A percentile compares a stretch with the other conserved stretches of the same genome.
Conservation (phyloP, 2,113 vertebrate species). For the Clarias magur region DNA sequence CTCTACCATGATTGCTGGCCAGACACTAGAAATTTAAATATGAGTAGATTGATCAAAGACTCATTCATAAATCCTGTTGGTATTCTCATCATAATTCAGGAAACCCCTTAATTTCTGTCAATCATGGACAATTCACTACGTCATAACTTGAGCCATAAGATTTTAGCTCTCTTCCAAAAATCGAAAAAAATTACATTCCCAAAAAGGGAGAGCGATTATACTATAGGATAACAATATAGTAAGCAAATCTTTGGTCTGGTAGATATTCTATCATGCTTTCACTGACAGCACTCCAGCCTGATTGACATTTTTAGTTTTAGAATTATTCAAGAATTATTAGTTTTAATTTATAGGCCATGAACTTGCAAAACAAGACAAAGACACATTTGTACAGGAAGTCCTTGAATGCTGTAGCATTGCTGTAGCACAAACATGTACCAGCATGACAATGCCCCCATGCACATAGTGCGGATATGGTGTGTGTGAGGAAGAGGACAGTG, state of each 20-base stretch:
- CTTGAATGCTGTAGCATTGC: not conserved
- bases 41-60: conserved; percentile 29
- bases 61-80: conserved; percentile 19
- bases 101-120: not conserved
- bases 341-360: too few relatives aligned
- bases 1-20: not conserved
- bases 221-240: not conserved
- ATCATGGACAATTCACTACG: not conserved
- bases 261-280: not conserved
- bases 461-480: not conserved
- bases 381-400: not conserved
- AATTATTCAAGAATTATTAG: not conserved
- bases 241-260: not conserved
- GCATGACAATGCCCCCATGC: not conserved
- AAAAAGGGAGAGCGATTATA: too few relatives aligned
- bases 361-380: not conserved
- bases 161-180: not conserved
- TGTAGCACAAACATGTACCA: not conserved
- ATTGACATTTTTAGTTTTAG: not conserved
- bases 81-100: conserved; percentile 19
- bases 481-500: not conserved
- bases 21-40: conserved; percentile 19
- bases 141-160: not conserved
- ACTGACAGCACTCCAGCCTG: not conserved
- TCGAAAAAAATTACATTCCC: not conserved